Evolutionary conservation across 35 echinoderm and acorn worm species (phyloP).

Genomic region (Holothuria glaberrima): DNA sequence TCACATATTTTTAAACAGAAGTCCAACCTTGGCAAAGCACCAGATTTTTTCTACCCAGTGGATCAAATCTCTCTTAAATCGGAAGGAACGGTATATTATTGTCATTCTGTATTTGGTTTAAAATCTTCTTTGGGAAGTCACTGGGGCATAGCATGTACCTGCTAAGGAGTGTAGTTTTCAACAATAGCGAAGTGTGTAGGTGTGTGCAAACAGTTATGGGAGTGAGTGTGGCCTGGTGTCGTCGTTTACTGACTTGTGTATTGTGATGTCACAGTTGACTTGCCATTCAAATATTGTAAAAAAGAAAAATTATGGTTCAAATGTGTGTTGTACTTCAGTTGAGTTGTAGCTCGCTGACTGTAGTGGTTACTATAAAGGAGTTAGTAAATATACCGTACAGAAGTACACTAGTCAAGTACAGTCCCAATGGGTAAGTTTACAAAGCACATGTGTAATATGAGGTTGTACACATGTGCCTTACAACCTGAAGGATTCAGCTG

Average conservation of each 20-base stretch:
- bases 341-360: not conserved
- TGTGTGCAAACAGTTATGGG: not conserved
- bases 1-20: no score
- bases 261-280: not conserved
- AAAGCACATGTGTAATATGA: not conserved
- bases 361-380: not conserved
- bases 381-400: not conserved
- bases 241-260: not conserved
- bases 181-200: not conserved
- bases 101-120: not conserved
- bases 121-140: conserved; percentile 7
- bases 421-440: conserved; percentile 13
- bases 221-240: not conserved
- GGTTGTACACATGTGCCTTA: not conserved
- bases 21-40: conserved; percentile 28
- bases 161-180: not conserved
- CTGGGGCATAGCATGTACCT: conserved; percentile 13
- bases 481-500: not conserved
- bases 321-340: not conserved
- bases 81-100: not conserved
- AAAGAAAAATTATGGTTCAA: not conserved
- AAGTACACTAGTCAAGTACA: not conserved
- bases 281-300: not conserved
- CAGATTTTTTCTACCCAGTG: not conserved
- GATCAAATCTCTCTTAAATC: conserved; percentile 12